Evolutionary conservation across 2,888 invertebrate genomes (phyloP).

Genomic region (Drosophila imparisetae): DNA sequence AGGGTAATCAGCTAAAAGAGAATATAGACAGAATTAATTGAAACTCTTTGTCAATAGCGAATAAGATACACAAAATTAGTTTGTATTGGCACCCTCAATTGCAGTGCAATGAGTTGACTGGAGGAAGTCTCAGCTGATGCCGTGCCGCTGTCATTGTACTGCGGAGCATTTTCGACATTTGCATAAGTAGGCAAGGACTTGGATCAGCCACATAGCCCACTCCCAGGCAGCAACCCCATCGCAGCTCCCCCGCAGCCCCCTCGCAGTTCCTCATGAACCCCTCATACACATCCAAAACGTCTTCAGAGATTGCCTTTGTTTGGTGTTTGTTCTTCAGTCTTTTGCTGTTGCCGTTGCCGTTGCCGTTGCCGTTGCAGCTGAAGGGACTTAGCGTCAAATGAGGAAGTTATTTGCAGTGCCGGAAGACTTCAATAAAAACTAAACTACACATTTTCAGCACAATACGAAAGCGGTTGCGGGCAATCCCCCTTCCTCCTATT

Average conservation of each 20-base stretch:
- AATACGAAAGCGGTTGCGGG: slow-evolving; percentile 34
- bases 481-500: not conserved
- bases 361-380: slow-evolving; percentile 29
- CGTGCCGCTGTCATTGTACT: slow-evolving; percentile 64
- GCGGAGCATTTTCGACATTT: slow-evolving; percentile 72
- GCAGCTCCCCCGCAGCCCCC: not conserved
- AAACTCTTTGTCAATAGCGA: slow-evolving; percentile 2
- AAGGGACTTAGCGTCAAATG: slow-evolving; percentile 54
- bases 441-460: slow-evolving; percentile 58
- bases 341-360: slow-evolving; percentile 27
- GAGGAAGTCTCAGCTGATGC: slow-evolving; percentile 16
- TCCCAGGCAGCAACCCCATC: slow-evolving; percentile 4
- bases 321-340: slow-evolving; percentile 38
- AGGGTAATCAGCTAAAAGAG: not conserved
- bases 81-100: slow-evolving; percentile 1
- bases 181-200: slow-evolving; percentile 62
- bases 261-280: not conserved
- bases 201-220: slow-evolving; percentile 20
- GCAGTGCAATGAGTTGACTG: not conserved
- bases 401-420: slow-evolving; percentile 60
- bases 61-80: not conserved
- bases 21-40: not conserved
- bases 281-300: slow-evolving; percentile 5
- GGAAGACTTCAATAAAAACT: slow-evolving; percentile 59
- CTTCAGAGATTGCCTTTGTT: slow-evolving; percentile 48